phyloP scores from a whole-genome alignment of 2,888 invertebrate genomes.

The Willowsia nigromaculata region DNA sequence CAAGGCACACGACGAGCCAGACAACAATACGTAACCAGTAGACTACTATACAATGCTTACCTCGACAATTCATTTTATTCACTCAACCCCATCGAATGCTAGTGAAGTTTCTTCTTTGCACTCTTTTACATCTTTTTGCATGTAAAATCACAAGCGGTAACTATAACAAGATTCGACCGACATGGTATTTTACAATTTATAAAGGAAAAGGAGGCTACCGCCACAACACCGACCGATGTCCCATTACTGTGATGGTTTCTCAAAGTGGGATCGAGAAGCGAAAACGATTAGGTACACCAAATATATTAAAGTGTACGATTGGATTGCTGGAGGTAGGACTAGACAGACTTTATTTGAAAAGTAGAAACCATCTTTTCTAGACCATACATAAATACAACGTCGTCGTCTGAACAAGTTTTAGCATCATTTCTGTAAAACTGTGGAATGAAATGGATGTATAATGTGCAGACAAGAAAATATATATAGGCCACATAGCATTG shows the following conservation, averaged over 20 bases:
- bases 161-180: too few relatives aligned
- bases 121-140: not conserved
- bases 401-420: not conserved
- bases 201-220: not conserved
- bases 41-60: too few relatives aligned
- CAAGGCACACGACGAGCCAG: too few relatives aligned
- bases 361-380: not conserved
- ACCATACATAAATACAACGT: not conserved
- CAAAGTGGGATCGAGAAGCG: not conserved
- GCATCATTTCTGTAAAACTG: not conserved
- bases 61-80: not conserved
- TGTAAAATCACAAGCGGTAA: not conserved
- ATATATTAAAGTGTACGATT: constrained; percentile 1
- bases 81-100: not conserved
- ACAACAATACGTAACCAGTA: too few relatives aligned
- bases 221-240: too few relatives aligned
- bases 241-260: too few relatives aligned
- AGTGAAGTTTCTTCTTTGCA: not conserved
- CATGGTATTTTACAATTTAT: too few relatives aligned
- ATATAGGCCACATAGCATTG: not conserved
- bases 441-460: not conserved
- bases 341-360: not conserved
- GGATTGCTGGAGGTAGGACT: constrained; percentile 1
- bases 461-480: not conserved
- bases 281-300: constrained; percentile 19